Evolutionary conservation across 2,888 invertebrate species (phyloP).

Genomic region (Emesis furor): DNA sequence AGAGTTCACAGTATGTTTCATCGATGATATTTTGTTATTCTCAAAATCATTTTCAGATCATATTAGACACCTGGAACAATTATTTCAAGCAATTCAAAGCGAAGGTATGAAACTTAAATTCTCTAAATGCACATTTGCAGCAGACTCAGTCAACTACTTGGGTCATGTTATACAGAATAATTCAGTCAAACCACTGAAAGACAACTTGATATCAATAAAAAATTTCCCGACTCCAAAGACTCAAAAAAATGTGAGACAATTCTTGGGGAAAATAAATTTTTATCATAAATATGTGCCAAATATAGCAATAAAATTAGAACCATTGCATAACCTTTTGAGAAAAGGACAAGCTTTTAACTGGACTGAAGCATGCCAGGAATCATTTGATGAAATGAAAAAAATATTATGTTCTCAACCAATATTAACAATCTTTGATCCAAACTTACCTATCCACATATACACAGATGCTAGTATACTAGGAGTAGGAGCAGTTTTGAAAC

Average conservation of each 20-base stretch:
- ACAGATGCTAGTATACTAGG: conserved; percentile 50
- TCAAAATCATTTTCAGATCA: not conserved
- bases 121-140: conserved; percentile 59
- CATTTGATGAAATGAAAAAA: conserved; percentile 48
- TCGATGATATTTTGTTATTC: not conserved
- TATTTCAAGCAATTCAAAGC: conserved; percentile 22
- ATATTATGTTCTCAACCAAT: conserved; percentile 30
- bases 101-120: conserved; percentile 68
- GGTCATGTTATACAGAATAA: conserved; percentile 72
- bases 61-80: not conserved
- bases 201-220: conserved; percentile 64
- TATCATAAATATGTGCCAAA: conserved; percentile 68
- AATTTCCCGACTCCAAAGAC: conserved; percentile 57
- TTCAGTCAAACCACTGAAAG: conserved; percentile 68
- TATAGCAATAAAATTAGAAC: conserved; percentile 68
- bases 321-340: conserved; percentile 71
- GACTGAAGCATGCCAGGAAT: conserved; percentile 57
- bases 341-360: conserved; percentile 69
- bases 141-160: conserved; percentile 67
- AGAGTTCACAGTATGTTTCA: not conserved
- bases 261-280: conserved; percentile 73
- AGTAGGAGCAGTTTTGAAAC: conserved; percentile 18
- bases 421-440: conserved; percentile 41
- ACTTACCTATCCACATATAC: conserved; percentile 48
- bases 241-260: conserved; percentile 60